Evolutionary conservation across 2,797 vertebrate species (phyloP), one percentile per base, ranked within the genome.

Genomic region (Pygocentrus nattereri): DNA sequence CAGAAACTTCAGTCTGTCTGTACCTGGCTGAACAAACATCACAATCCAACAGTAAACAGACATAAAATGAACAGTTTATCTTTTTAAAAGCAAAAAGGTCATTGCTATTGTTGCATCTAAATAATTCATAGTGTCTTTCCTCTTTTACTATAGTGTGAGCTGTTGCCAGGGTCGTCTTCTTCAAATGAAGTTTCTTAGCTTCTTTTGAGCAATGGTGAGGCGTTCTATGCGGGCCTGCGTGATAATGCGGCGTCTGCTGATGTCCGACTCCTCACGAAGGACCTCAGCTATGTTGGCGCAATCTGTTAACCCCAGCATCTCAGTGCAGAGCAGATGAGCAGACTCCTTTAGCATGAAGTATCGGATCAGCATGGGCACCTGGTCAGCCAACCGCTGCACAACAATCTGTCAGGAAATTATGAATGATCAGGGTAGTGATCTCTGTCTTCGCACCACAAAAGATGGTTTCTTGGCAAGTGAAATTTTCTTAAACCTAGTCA

Each of bases 331-430:
- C 0, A 74, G 16, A 1, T 86, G 79, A 6, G 89, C 86, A 0
- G 88, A 93, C 15, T 90, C 86, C 18, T 88, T 79, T 16, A 96
- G 89, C 31, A 93, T 23, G 76, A 85, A 93, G 86, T 87, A 94
- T 11, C 89, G 86, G 84, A 96, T 91, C 85, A 94, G 86, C 81
- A 95, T 82, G 10, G 95, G 93, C 25, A 95, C 82, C 74, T 95
- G 94, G 52, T 90, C 93, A 79, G 89, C 76, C 69, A 96, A 88
- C 58, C 93, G 91, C 18, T 82, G 87, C 13, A 83, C 67, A 19
- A 87, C 88, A 75, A 89, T 93, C 95, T 95, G 87, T 1, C 62
- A 62, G 41, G 11, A 44, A 10, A 10, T 11, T 41, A 44, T 44
- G 44, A 41, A 41, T 41, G 8, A 41, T 41, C 4, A 34, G 2